Conservation (phyloP, 2,888 invertebrate species). For the Proisotoma minuta region DNA sequence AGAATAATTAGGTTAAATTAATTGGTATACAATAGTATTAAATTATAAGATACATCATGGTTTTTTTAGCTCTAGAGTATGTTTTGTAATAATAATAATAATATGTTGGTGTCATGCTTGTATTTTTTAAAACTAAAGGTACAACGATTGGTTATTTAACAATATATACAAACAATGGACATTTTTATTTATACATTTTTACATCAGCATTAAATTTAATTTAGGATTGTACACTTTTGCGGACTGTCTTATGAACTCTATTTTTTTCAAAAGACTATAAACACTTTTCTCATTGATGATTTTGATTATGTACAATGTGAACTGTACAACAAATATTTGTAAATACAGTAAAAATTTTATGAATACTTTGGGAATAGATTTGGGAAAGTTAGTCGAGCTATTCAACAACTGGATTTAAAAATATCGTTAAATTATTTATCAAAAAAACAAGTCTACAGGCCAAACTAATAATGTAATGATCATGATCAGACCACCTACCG, state of each 20-base stretch:
- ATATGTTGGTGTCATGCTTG: background rate
- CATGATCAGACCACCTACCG: constrained; percentile 16
- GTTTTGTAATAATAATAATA: background rate
- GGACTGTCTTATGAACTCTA: background rate
- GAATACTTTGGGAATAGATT: too few relatives aligned
- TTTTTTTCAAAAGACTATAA: background rate
- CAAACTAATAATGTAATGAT: constrained; percentile 16
- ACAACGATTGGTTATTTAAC: background rate
- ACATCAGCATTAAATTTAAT: background rate
- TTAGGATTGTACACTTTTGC: constrained; percentile 3
- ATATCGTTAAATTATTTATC: constrained; percentile 1
- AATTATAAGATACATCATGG: constrained; percentile 17
- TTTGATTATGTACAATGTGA: background rate
- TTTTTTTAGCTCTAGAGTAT: constrained; percentile 13
- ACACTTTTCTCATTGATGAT: background rate
- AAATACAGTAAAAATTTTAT: too few relatives aligned
- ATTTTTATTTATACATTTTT: background rate
- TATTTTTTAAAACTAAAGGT: background rate
- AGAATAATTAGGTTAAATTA: constrained; percentile 4
- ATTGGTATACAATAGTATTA: constrained; percentile 10
- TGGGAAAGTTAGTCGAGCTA: too few relatives aligned
- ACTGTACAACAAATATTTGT: too few relatives aligned
- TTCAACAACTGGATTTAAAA: too few relatives aligned
- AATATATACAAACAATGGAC: background rate
- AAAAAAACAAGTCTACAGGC: constrained; percentile 4